phyloP scores from a whole-genome alignment of 2,888 invertebrate genomes.

The Temnothorax rugatulus region DNA sequence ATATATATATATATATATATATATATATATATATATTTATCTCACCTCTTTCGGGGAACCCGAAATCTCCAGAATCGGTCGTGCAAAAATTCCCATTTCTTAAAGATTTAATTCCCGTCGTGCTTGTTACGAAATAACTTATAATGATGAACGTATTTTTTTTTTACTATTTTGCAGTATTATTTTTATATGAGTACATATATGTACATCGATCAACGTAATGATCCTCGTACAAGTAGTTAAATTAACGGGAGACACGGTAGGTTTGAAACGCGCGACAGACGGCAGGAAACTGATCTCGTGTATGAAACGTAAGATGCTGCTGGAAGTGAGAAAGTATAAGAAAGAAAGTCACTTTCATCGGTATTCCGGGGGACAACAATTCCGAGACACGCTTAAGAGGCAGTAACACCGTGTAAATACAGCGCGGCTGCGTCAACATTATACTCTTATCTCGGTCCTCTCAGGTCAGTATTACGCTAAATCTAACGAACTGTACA shows the following conservation, averaged over 20 bases:
- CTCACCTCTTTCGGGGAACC: conserved; percentile 57
- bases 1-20: too few species aligned
- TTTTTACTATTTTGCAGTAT: not conserved
- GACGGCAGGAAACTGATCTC: conserved; percentile 18
- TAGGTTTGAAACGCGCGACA: not conserved
- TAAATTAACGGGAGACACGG: not conserved
- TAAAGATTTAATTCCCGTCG: not conserved
- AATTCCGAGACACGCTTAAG: not conserved
- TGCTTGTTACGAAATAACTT: not conserved
- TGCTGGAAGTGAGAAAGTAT: conserved; percentile 75
- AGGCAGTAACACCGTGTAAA: not conserved
- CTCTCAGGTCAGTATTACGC: too few species aligned
- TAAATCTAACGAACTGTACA: too few species aligned
- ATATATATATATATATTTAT: too few species aligned
- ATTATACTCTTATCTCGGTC: not conserved
- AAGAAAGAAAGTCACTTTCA: conserved; percentile 78
- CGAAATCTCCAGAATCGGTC: conserved; percentile 23
- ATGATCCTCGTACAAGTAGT: not conserved
- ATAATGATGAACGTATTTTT: not conserved
- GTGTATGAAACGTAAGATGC: not conserved
- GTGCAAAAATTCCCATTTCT: conserved; percentile 50
- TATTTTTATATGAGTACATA: not conserved
- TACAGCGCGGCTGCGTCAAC: not conserved
- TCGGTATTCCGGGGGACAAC: not conserved
- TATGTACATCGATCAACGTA: not conserved